Base-by-base conservation (phyloP, 2,797 vertebrate species). In the Moxostoma hubbsi region DNA sequence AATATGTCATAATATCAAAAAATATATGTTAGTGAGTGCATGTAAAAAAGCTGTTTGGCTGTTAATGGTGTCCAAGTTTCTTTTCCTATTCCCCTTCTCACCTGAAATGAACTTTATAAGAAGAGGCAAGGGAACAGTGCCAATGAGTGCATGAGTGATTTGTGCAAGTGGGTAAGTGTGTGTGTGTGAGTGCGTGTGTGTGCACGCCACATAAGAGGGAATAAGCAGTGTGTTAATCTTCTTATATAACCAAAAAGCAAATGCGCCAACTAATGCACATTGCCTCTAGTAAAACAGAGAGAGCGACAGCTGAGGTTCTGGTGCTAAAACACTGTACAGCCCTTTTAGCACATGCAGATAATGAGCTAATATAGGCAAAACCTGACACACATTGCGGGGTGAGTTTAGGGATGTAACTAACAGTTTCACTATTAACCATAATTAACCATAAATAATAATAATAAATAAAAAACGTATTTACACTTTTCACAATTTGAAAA, bases 171-270 rank as follows among this genome's bases (percentile, higher is more conserved):
- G 9, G 43, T 16, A 55, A 5, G 51, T 51, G 7, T 59, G 53
- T 63, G 45, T 46, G 57, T 24, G 18, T 24, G 18, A n/a, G n/a
- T n/a, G n/a, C n/a, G n/a, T 24, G 18, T 24, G 24, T 24, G 24
- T 24, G 24, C 24, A 1, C 2, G 1, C 12, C 49, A 62, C 13
- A 69, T 5, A 36, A 54, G 24, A 70, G 47, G n/a, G 58, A 78
- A 11, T n/a, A 49, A 54, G 49, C 11, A 70, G 55, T 1, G 24
- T 61, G 66, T 61, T 77, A 77, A 77, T 77, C 65, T 61, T 69
- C 75, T 78, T 78, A 70, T 63, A 62, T 78, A 63, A 78, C 57
- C 36, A 54, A 70, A 69, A 63, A 70, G 10, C 49, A 70, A 36
- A 70, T 66, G 10, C 43, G 45, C 53, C 24, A 47, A n/a, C 15